Evolutionary conservation across 2,113 vertebrate species (phyloP).

Genomic region (Perca fluviatilis): DNA sequence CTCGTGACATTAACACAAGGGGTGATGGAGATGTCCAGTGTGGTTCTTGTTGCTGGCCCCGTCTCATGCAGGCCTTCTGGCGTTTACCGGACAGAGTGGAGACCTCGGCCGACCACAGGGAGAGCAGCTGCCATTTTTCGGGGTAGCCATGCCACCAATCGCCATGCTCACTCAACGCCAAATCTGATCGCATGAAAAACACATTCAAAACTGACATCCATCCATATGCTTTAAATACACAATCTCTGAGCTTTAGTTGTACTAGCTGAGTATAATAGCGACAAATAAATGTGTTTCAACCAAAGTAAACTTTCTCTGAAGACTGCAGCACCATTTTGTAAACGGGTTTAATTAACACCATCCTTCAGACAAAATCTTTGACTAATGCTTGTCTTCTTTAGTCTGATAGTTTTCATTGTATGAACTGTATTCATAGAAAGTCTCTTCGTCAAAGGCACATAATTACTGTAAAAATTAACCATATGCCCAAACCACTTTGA

Average conservation of each 20-base stretch:
- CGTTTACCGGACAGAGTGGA: slow-evolving; percentile 77
- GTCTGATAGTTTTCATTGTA: background rate
- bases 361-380: background rate
- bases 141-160: slow-evolving; percentile 37
- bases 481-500: slow-evolving; percentile 35
- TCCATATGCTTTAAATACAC: background rate
- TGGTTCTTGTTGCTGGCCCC: slow-evolving; percentile 63
- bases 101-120: slow-evolving; percentile 59
- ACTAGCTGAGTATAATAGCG: background rate
- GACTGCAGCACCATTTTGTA: background rate
- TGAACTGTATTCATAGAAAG: slow-evolving; percentile 1
- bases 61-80: slow-evolving; percentile 74
- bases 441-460: slow-evolving; percentile 20
- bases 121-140: slow-evolving; percentile 80
- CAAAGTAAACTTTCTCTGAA: background rate
- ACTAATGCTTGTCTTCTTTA: background rate
- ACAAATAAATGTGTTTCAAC: background rate
- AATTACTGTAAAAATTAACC: slow-evolving; percentile 29
- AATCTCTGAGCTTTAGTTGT: background rate
- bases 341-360: slow-evolving; percentile 14
- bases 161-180: slow-evolving; percentile 2
- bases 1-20: slow-evolving; percentile 45
- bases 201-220: background rate
- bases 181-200: slow-evolving; percentile 11
- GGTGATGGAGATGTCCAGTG: slow-evolving; percentile 42